Conservation (phyloP, 2,113 vertebrate species). For the Aleadryas rufinucha region DNA sequence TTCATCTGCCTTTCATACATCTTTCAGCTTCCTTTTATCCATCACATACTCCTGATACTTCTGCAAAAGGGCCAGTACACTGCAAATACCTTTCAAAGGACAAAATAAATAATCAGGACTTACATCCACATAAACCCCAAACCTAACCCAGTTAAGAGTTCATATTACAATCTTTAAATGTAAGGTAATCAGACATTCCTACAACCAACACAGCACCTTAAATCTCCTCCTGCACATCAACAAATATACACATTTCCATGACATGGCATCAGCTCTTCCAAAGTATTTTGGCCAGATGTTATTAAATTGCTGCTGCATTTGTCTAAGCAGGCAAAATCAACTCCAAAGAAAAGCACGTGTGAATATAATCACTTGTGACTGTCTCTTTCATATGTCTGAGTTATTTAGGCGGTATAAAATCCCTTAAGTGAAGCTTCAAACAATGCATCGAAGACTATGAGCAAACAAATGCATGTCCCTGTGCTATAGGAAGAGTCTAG, state of each 20-base stretch:
- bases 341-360: background rate
- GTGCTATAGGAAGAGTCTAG: background rate
- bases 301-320: background rate
- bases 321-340: background rate
- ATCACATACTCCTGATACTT: background rate
- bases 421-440: background rate
- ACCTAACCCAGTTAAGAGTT: background rate
- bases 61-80: background rate
- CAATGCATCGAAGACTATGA: background rate
- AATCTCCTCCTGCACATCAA: background rate
- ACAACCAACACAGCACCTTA: background rate
- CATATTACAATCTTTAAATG: background rate
- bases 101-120: background rate
- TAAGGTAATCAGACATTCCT: background rate
- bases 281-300: background rate
- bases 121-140: background rate
- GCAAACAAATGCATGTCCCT: background rate
- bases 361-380: background rate
- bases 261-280: background rate
- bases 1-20: background rate
- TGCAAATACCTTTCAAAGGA: background rate
- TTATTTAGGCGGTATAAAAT: rapidly evolving
- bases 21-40: background rate
- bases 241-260: background rate
- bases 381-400: background rate